These are phyloP conservation scores for Tetranychus piercei DNA, from an alignment of 2,888 invertebrate species.

Conservation along the genomic window DNA sequence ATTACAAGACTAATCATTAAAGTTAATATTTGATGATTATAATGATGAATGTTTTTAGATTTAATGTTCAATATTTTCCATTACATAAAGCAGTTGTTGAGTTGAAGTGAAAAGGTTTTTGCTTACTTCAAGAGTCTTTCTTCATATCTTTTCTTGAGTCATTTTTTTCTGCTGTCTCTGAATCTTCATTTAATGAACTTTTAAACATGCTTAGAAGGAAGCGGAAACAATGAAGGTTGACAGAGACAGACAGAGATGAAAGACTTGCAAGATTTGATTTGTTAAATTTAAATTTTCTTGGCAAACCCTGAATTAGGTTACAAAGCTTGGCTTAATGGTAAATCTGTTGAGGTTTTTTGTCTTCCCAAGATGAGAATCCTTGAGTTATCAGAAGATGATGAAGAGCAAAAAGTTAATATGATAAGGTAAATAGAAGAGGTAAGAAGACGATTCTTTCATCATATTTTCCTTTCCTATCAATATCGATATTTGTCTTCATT, in stretches of 20 bases:
- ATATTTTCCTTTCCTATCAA: background rate
- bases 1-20: no score
- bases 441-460: background rate
- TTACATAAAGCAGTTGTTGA: no score
- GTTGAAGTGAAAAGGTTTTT: no score
- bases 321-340: background rate
- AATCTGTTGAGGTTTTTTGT: background rate
- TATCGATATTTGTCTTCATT: no score
- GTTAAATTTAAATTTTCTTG: background rate
- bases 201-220: background rate
- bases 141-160: no score
- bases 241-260: background rate
- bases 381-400: background rate
- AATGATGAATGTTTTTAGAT: no score
- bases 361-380: background rate
- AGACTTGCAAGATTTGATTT: background rate
- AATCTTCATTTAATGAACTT: background rate
- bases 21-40: no score
- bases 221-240: background rate
- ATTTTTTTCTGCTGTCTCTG: no score
- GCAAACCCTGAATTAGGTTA: background rate
- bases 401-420: background rate
- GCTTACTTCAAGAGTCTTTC: no score
- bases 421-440: background rate
- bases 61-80: no score